These are phyloP conservation scores for Alectoris magna DNA, from an alignment of 2,797 vertebrate genomes.

Conservation along the genomic window DNA sequence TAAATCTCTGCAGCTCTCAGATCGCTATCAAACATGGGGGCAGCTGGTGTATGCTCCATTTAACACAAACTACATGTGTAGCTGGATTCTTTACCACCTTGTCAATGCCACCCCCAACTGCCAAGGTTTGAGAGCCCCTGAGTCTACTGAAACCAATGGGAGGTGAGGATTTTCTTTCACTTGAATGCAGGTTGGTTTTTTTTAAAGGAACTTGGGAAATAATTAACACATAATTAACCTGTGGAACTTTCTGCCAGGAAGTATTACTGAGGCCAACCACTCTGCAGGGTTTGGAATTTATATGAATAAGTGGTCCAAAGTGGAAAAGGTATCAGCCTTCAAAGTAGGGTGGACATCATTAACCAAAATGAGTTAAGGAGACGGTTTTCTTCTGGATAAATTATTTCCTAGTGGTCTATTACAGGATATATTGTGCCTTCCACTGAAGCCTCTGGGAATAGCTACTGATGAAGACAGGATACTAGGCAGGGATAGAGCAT, in stretches of 20 bases:
- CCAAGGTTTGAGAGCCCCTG: constrained; percentile 48
- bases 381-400: constrained; percentile 30
- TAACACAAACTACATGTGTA: constrained; percentile 20
- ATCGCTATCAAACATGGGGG: constrained; percentile 42
- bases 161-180: constrained; percentile 57
- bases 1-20: constrained; percentile 39
- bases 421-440: background rate
- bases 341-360: constrained; percentile 40
- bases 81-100: constrained; percentile 58
- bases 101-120: constrained; percentile 61
- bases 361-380: constrained; percentile 31
- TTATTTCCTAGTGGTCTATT: constrained; percentile 10
- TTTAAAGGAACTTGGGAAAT: constrained; percentile 70
- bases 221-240: constrained; percentile 76
- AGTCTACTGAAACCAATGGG: constrained; percentile 48
- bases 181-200: constrained; percentile 63
- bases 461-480: constrained; percentile 4
- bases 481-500: background rate
- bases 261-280: constrained; percentile 50
- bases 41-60: constrained; percentile 47
- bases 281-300: constrained; percentile 65
- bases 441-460: constrained; percentile 6
- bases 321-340: constrained; percentile 59
- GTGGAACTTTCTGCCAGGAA: constrained; percentile 67
- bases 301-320: constrained; percentile 46